Evolutionary conservation across 2,113 vertebrate species (phyloP).

Genomic region (Scomber colias): DNA sequence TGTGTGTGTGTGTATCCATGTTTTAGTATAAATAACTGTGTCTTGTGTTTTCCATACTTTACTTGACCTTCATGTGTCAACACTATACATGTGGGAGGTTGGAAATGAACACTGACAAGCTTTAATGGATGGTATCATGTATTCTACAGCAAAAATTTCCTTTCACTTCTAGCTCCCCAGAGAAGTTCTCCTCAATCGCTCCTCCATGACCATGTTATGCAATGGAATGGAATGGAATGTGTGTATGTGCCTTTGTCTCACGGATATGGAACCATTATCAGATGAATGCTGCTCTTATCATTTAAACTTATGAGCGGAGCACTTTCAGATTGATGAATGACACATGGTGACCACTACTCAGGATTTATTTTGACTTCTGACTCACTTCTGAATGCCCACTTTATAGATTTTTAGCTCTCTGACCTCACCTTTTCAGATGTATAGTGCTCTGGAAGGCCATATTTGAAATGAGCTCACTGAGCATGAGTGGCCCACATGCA

Average conservation of each 20-base stretch:
- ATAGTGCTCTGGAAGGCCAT: background rate
- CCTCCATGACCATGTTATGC: constrained; percentile 39
- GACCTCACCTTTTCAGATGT: constrained; percentile 24
- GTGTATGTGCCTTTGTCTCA: constrained; percentile 31
- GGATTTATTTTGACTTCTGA: constrained; percentile 46
- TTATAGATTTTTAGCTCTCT: constrained; percentile 31
- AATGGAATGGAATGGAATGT: constrained; percentile 25
- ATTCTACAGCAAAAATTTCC: constrained; percentile 15
- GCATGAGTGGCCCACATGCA: background rate
- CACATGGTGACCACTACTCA: constrained; percentile 34
- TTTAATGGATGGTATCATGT: constrained; percentile 22
- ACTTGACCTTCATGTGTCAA: background rate
- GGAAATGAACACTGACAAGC: no score
- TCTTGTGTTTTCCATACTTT: background rate
- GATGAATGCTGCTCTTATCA: constrained; percentile 34
- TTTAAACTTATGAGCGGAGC: constrained; percentile 28
- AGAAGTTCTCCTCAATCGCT: constrained; percentile 22
- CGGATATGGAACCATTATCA: constrained; percentile 21
- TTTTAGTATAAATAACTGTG: background rate
- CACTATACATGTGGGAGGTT: background rate
- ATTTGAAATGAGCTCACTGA: constrained; percentile 20
- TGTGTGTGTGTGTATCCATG: background rate
- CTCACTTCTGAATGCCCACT: constrained; percentile 16
- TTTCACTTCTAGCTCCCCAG: constrained; percentile 8
- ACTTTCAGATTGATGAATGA: constrained; percentile 49